These are phyloP conservation scores for Nephrotoma flavescens DNA, from an alignment of 2,888 invertebrate genomes.

Conservation along the genomic window DNA sequence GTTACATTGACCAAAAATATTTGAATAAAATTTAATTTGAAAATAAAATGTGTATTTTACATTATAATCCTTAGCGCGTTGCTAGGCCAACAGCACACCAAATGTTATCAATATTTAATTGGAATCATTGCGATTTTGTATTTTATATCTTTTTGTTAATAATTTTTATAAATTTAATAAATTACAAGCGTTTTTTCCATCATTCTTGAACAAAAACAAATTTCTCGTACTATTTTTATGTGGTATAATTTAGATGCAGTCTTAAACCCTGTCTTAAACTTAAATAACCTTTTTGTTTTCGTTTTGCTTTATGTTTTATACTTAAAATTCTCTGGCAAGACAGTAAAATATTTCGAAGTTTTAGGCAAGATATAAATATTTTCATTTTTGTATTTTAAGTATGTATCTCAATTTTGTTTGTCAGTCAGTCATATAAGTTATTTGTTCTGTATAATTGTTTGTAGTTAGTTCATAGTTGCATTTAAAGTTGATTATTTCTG, in stretches of 20 bases:
- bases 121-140: background rate
- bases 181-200: background rate
- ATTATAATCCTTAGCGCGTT: background rate
- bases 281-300: background rate
- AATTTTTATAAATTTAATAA: background rate
- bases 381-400: background rate
- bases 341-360: background rate
- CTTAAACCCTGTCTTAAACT: background rate
- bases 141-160: background rate
- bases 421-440: background rate
- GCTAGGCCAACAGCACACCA: background rate
- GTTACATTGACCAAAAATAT: background rate
- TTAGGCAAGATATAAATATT: background rate
- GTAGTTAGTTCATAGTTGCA: background rate
- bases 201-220: background rate
- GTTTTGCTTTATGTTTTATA: background rate
- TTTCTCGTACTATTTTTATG: background rate
- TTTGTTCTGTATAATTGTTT: background rate
- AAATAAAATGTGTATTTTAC: background rate
- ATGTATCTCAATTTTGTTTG: background rate
- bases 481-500: conserved; percentile 17
- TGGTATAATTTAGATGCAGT: background rate
- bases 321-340: background rate
- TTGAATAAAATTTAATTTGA: background rate
- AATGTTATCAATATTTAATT: background rate